phyloP scores from a whole-genome alignment of 2,797 vertebrate genomes.

The Arctocebus calabarensis region DNA sequence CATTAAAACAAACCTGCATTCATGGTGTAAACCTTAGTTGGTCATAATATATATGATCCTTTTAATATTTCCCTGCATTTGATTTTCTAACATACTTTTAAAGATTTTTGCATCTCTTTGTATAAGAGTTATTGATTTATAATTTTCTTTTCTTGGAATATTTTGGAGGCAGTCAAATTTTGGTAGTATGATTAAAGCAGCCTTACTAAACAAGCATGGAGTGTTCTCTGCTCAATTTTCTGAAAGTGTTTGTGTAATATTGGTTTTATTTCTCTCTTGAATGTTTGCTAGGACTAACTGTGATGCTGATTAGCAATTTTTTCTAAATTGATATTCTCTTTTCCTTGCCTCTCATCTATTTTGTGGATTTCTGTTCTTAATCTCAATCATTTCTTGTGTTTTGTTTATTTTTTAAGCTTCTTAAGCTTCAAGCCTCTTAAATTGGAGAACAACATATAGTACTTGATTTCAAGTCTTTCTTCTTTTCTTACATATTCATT shows the following conservation, averaged over 20 bases:
- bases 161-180: background rate
- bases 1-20: background rate
- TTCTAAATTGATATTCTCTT: background rate
- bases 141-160: background rate
- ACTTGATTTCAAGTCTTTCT: background rate
- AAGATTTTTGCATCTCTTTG: background rate
- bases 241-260: background rate
- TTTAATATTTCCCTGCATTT: background rate
- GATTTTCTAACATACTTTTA: background rate
- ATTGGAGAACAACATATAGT: background rate
- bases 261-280: background rate
- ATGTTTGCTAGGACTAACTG: background rate
- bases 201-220: background rate
- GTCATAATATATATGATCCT: background rate
- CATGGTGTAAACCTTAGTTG: background rate
- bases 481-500: background rate
- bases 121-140: background rate
- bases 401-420: background rate
- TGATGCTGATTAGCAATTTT: background rate
- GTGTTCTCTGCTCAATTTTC: background rate
- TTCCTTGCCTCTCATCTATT: background rate
- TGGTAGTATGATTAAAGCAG: background rate
- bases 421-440: background rate
- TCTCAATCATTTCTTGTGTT: slow-evolving; percentile 27
- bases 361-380: slow-evolving; percentile 15